Conservation (phyloP, 2,888 invertebrate genomes). For the Drosophila kambysellisi region DNA sequence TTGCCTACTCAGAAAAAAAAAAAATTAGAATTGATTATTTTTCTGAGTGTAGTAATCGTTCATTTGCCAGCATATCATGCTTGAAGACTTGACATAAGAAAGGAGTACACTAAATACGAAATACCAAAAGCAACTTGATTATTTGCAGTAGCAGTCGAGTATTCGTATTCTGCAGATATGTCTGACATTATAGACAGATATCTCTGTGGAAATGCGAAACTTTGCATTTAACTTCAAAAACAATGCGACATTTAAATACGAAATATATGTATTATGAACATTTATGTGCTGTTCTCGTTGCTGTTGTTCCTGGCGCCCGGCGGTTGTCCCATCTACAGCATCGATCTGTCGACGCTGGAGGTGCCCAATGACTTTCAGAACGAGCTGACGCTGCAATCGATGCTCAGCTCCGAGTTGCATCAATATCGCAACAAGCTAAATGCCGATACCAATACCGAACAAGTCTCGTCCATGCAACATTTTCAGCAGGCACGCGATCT, state of each 20-base stretch:
- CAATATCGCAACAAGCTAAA: constrained; percentile 57
- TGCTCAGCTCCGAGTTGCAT: constrained; percentile 69
- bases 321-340: constrained; percentile 77
- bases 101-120: not conserved
- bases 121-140: not conserved
- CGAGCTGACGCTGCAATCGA: constrained; percentile 74
- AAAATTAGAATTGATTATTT: not conserved
- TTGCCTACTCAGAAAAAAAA: not conserved
- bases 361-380: constrained; percentile 72
- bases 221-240: constrained; percentile 46
- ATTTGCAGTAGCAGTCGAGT: not conserved
- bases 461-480: constrained; percentile 5
- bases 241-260: constrained; percentile 52
- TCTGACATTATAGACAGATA: not conserved
- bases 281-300: constrained; percentile 69
- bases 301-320: constrained; percentile 72
- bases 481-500: constrained; percentile 13
- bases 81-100: not conserved
- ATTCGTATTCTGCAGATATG: not conserved
- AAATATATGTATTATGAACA: constrained; percentile 70
- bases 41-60: not conserved
- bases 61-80: not conserved
- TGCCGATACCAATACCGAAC: constrained; percentile 26
- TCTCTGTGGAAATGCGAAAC: not conserved
- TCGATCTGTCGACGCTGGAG: constrained; percentile 75